A percentile compares a stretch with the other conserved stretches of the same genome.
phyloP scores from a whole-genome alignment of 23 tunicate species.

The Diplosoma virens region DNA sequence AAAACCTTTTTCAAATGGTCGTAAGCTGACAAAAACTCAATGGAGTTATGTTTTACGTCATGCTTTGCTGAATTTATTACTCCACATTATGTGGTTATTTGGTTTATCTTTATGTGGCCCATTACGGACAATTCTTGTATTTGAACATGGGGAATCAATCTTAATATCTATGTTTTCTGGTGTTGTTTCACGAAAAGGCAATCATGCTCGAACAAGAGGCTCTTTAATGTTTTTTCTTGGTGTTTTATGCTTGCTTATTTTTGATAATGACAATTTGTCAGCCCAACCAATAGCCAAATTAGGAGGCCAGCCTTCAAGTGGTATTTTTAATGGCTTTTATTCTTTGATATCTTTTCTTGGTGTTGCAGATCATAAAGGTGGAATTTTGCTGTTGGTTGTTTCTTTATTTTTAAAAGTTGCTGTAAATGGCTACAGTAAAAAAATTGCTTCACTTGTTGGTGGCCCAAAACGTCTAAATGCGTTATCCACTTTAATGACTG shows the following conservation, averaged over 20 bases:
- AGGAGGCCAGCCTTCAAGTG: conserved; percentile 66
- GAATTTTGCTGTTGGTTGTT: conserved; percentile 52
- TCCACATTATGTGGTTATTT: conserved; percentile 62
- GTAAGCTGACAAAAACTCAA: conserved; percentile 31
- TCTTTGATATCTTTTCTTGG: conserved; percentile 67
- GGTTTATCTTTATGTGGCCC: conserved; percentile 87
- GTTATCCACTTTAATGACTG: conserved; percentile 60
- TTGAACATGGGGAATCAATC: conserved; percentile 78
- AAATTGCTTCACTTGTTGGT: conserved; percentile 46
- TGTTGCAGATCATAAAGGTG: conserved; percentile 88
- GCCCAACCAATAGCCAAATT: conserved; percentile 36
- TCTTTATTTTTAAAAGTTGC: conserved; percentile 69
- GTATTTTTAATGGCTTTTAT: conserved; percentile 47
- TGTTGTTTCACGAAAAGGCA: conserved; percentile 60
- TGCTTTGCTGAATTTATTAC: conserved; percentile 41
- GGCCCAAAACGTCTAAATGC: conserved; percentile 74
- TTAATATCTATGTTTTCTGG: conserved; percentile 75
- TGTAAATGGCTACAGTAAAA: conserved; percentile 58
- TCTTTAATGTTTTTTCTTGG: conserved; percentile 75
- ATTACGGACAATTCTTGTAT: conserved; percentile 73
- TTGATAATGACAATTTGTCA: conserved; percentile 74
- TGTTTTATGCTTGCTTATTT: conserved; percentile 53
- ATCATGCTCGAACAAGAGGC: conserved; percentile 73
- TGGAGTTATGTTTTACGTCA: conserved; percentile 55
- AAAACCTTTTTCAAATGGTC: conserved; percentile 57